Base-by-base conservation (phyloP, 2,113 vertebrate genomes). In the Phyllostomus hastatus region DNA sequence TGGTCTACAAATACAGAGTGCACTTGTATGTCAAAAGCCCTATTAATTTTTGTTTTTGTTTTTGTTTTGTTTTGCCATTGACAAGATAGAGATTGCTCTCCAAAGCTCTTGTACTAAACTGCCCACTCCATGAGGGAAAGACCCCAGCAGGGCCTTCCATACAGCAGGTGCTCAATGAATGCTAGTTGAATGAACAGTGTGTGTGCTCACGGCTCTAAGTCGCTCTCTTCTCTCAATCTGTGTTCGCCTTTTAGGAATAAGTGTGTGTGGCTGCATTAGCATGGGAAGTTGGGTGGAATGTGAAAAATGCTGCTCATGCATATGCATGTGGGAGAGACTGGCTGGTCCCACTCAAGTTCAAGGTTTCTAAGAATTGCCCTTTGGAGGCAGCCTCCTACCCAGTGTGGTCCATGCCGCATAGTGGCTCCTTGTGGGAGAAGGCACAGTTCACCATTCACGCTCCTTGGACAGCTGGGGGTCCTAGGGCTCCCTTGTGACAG, bases 231-330 rank as follows among this genome's bases (percentile, higher is more conserved):
- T 90, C 83, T 75, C 61, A 4, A 14, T 33, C 92, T 41, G 67
- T 57, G 11, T 41, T 83, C 95, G 72, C 94, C 91, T 97, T 96
- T 83, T 93, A 97, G 94, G 97, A 97, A 89, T 83, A 57, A 86
- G 83, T 46, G 48, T 59, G 94, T 67, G 88, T 41, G 57, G 78
- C 80, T 67, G 38, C 24, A 33, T 43, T 54, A 50, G 80, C 91
- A 22, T 88, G 80, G 66, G 83, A 76, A 94, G n/a, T 78, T 67
- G 88, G 41, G 88, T 26, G 80, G 96, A 97, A 97, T 97, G 92
- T 92, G 88, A 88, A 90, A 93, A 93, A 97, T 85, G 88, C 43
- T 35, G 35, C 73, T 90, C 80, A 92, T 97, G 84, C 72, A 95
- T 95, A 94, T 90, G 75, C 59, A 95, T 90, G 76, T 1, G 4